These are phyloP conservation scores for Nowickia ferox DNA, from an alignment of 2,888 invertebrate species.

Conservation along the genomic window DNA sequence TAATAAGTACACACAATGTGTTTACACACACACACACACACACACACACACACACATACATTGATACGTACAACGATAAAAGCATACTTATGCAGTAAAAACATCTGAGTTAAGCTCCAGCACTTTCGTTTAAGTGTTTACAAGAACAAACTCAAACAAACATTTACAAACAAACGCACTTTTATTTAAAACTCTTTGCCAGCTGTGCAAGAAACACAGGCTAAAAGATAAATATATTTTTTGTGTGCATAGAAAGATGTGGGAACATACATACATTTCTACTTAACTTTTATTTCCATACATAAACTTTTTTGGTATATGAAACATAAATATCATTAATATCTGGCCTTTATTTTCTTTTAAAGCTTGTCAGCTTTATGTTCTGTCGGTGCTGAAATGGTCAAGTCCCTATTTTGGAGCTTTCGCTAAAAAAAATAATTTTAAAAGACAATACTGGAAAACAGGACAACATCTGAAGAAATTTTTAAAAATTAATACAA, in stretches of 20 bases:
- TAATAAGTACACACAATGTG: neutral
- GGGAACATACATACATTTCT: neutral
- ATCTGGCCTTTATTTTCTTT: too few relatives aligned
- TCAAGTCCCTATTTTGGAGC: too few relatives aligned
- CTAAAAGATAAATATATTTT: neutral
- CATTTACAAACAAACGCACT: neutral
- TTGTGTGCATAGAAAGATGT: neutral
- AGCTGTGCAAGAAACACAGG: neutral
- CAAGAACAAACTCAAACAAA: neutral
- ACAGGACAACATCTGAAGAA: too few relatives aligned
- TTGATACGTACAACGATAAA: neutral
- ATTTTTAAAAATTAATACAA: too few relatives aligned
- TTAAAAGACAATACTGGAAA: too few relatives aligned
- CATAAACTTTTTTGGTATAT: neutral
- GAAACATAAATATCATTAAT: too few relatives aligned
- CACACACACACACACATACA: neutral
- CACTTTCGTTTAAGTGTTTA: slow-evolving; percentile 13
- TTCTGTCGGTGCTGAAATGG: too few relatives aligned
- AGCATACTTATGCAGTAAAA: neutral
- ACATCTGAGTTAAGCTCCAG: slow-evolving; percentile 9
- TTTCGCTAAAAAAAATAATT: too few relatives aligned
- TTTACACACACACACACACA: neutral
- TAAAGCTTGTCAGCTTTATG: too few relatives aligned
- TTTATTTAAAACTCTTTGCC: neutral
- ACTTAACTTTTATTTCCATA: neutral